phyloP scores from a whole-genome alignment of 1,140 invertebrate genomes.

The Pseudomyrmex gracilis region DNA sequence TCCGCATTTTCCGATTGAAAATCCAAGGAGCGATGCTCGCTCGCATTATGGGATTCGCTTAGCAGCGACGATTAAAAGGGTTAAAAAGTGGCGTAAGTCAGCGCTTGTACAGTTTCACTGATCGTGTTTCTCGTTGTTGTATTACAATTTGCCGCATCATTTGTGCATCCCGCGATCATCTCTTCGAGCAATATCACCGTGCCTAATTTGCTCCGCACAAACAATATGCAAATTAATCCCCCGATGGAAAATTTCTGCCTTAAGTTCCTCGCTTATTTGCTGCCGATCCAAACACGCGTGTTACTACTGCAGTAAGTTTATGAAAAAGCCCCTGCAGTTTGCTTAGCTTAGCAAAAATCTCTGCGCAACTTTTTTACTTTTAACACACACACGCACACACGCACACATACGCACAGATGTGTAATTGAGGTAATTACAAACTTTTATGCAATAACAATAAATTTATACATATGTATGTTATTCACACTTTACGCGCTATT shows the following conservation, averaged over 20 bases:
- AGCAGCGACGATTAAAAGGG: slow-evolving; percentile 22
- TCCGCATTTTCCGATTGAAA: background rate
- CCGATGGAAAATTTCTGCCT: background rate
- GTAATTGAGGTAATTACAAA: no score
- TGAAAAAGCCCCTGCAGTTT: no score
- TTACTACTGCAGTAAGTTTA: background rate
- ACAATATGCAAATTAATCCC: slow-evolving; percentile 10
- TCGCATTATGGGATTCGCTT: background rate
- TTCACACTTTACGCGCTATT: background rate
- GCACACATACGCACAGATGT: no score
- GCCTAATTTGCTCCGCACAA: background rate
- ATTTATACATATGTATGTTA: background rate
- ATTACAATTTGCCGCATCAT: background rate
- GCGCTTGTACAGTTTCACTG: background rate
- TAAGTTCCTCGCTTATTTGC: background rate
- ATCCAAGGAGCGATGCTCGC: slow-evolving; percentile 1
- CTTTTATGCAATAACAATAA: background rate
- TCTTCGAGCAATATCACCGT: no score
- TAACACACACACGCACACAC: no score
- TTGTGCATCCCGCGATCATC: background rate
- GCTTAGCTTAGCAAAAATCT: no score
- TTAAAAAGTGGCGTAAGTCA: slow-evolving; percentile 43
- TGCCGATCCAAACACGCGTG: background rate
- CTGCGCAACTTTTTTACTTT: no score
- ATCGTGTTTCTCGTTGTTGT: no score